Evolutionary conservation across 2,113 vertebrate genomes (phyloP).

Genomic region (Entomyzon cyanotis): DNA sequence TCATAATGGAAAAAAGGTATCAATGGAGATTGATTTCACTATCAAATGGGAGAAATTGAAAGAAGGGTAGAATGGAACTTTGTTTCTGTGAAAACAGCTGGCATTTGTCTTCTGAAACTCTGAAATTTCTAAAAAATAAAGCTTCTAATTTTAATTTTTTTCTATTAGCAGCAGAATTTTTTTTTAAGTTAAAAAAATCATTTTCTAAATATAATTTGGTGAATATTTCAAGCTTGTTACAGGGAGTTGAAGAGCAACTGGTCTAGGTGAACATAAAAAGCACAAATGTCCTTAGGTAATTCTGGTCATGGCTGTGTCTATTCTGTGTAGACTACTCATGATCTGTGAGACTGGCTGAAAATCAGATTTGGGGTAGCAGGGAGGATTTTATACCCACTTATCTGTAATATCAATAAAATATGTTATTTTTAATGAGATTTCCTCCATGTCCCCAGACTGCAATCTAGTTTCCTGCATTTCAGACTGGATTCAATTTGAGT

Average conservation of each 20-base stretch:
- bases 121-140: background rate
- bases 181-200: background rate
- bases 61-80: background rate
- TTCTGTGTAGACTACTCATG: background rate
- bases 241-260: background rate
- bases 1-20: background rate
- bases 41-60: background rate
- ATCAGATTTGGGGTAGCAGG: background rate
- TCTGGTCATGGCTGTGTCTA: background rate
- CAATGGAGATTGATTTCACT: background rate
- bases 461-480: slow-evolving; percentile 22
- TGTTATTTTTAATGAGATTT: slow-evolving; percentile 34
- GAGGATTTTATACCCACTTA: background rate
- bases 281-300: background rate
- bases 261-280: background rate
- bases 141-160: background rate
- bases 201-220: background rate
- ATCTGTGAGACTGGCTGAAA: background rate
- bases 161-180: background rate
- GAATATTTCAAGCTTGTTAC: background rate
- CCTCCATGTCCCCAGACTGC: background rate
- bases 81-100: background rate
- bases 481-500: background rate
- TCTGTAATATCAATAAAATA: background rate
- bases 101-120: background rate